A percentile compares a stretch with the other conserved stretches of the same genome.
Conservation (phyloP, 2,888 invertebrate genomes). For the Philereme vetulata region DNA sequence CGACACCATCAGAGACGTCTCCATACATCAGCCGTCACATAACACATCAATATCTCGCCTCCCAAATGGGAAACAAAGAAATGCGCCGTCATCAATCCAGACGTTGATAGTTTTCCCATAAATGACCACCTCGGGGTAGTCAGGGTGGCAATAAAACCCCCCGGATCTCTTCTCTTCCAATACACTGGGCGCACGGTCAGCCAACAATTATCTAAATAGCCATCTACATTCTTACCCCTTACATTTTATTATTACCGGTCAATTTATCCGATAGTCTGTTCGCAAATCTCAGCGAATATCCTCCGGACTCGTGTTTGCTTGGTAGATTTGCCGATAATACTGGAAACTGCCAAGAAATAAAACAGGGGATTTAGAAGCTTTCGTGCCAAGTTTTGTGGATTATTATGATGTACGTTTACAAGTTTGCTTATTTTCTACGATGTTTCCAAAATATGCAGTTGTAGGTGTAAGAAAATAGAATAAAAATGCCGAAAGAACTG, state of each 20-base stretch:
- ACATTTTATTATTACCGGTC: slow-evolving; percentile 84
- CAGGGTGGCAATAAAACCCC: slow-evolving; percentile 72
- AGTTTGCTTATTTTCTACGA: too few species aligned
- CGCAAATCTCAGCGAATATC: slow-evolving; percentile 74
- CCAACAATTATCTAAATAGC: slow-evolving; percentile 85
- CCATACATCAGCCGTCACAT: slow-evolving; percentile 47
- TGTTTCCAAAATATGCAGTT: too few species aligned
- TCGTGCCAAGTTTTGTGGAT: slow-evolving; percentile 36
- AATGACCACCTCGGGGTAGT: slow-evolving; percentile 68
- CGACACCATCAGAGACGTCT: slow-evolving; percentile 18
- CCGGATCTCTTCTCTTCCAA: slow-evolving; percentile 68
- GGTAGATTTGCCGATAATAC: slow-evolving; percentile 74
- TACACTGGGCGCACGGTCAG: slow-evolving; percentile 76
- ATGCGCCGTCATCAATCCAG: slow-evolving; percentile 70
- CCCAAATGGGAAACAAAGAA: slow-evolving; percentile 59
- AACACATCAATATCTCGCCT: slow-evolving; percentile 55
- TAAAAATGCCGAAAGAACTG: too few species aligned
- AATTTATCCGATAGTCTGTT: slow-evolving; percentile 77
- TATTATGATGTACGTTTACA: slow-evolving; percentile 11
- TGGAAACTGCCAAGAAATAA: slow-evolving; percentile 65
- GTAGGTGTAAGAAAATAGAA: too few species aligned
- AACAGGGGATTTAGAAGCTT: slow-evolving; percentile 59
- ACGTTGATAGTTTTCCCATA: slow-evolving; percentile 80
- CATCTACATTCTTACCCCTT: slow-evolving; percentile 84
- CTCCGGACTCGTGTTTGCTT: slow-evolving; percentile 69